These are phyloP conservation scores for Formicarius rufipectus DNA, from an alignment of 2,113 vertebrate genomes.

Conservation along the genomic window DNA sequence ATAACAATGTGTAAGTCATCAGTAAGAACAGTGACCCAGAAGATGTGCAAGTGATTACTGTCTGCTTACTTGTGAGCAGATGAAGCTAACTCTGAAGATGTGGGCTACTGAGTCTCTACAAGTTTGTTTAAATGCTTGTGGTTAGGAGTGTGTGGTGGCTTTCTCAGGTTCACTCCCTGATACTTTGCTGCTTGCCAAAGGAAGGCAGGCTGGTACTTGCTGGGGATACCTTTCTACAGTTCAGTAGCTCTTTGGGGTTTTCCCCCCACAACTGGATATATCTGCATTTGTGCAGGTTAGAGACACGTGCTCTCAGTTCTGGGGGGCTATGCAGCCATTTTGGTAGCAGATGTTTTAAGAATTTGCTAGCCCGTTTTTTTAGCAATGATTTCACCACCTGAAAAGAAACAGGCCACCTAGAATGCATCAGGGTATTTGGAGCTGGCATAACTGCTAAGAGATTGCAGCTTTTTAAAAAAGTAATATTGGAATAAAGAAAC, in stretches of 20 bases:
- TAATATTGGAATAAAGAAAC: neutral
- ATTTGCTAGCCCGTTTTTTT: neutral
- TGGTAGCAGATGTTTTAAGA: neutral
- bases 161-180: neutral
- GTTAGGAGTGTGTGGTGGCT: neutral
- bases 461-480: neutral
- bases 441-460: neutral
- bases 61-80: neutral
- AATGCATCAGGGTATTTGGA: neutral
- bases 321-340: neutral
- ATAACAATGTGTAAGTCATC: neutral
- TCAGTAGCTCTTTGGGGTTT: neutral
- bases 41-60: neutral
- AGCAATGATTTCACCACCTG: neutral
- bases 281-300: neutral
- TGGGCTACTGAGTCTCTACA: neutral
- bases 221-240: neutral
- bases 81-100: neutral
- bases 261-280: neutral
- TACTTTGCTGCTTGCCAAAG: neutral
- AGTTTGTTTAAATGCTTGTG: neutral
- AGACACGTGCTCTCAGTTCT: accelerated
- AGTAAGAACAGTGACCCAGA: neutral
- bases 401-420: neutral
- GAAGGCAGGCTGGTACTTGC: neutral